Base-by-base conservation (phyloP, 2,888 invertebrate genomes). In the Hedya salicella region DNA sequence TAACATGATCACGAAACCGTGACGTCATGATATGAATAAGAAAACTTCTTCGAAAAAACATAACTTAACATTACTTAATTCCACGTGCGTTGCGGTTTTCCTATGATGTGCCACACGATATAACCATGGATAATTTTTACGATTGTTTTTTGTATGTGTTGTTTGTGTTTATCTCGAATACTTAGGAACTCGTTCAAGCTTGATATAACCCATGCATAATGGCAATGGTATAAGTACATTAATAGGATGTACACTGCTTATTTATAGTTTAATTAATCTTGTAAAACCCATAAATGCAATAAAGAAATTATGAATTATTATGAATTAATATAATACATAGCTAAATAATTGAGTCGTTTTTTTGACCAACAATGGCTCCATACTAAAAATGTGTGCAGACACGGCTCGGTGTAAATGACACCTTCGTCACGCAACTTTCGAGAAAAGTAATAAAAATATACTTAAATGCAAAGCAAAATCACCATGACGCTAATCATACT, bases 51-150 rank as follows among this genome's bases (percentile, higher is more conserved):
- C 25, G 25, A 25, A 25, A 25, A 1, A 25, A 2, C 25, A 25
- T 0, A 25, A 25, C 25, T 25, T 25, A 25, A 25, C 6, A 1
- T 21, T 3, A 39, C 17, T 25, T 32, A 32, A 16, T 46, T 36
- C 36, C n/a, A 36, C 16, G 44, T 39, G 40, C 8, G 9, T 49
- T 13, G 49, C 40, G 49, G 49, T 63, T 56, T 63, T 63, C 42
- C 56, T 56, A 16, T 25, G n/a, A 17, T 21, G 39, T 4, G 17
- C 19, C 39, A 19, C 19, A 53, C n/a, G 19, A 52, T 32, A 32
- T 52, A n/a, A n/a, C 19, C n/a, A 6, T 48, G 21, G 21, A 6
- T 21, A n/a, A 21, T 21, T 21, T 21, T 21, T 48, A 48, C 32
- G n/a, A 32, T n/a, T 8, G 54, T 42, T 56, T 14, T 42, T 16